Evolutionary conservation across 1,140 invertebrate genomes (phyloP), one percentile per base, ranked within the genome.

Genomic region (Drosophila simulans): DNA sequence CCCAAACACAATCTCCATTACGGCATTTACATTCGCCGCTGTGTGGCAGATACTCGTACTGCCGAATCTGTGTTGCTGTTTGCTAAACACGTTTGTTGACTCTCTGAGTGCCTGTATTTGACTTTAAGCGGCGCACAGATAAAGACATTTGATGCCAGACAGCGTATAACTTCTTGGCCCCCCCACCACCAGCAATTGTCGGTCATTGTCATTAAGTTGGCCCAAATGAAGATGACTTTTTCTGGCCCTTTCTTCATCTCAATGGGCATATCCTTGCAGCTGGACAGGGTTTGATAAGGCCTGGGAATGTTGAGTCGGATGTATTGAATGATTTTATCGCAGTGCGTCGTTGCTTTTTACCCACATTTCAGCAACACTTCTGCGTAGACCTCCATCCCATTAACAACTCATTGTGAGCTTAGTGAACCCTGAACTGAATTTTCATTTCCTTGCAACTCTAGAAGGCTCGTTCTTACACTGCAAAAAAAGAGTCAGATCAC

Each of bases 1-100:
- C 83, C 83, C 64, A 70, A 86, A 88, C 83, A 80, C 79, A 86
- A 86, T 86, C 83, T 86, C 83, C 83, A 88, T 89, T 89, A 88
- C 84, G 64, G 60, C 84, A 83, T 88, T 88, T 88, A 79, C 84
- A 88, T 88, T 89, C 81, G 39, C 58, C 22, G 54, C 49, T 66
- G 25, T 46, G 48, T 65, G 60, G 48, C 43, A 49, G 51, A 42
- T 58, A 25, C 20, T 22, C 20, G 20, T 62, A 42, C 35, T 22
- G 3, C 54, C 48, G 48, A 51, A 43, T 80, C 65, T 72, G 37
- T 60, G 51, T 42, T 53, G 58, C 49, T 71, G 70, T 78, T 63
- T 72, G 71, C 64, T 59, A 65, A 81, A 86, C 75, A 81, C 82
- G 78, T 86, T 68, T 75, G 78, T 72, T 65, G 51, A 48, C 71